phyloP scores from a whole-genome alignment of 2,797 vertebrate genomes.

The Emydoidea blandingii region DNA sequence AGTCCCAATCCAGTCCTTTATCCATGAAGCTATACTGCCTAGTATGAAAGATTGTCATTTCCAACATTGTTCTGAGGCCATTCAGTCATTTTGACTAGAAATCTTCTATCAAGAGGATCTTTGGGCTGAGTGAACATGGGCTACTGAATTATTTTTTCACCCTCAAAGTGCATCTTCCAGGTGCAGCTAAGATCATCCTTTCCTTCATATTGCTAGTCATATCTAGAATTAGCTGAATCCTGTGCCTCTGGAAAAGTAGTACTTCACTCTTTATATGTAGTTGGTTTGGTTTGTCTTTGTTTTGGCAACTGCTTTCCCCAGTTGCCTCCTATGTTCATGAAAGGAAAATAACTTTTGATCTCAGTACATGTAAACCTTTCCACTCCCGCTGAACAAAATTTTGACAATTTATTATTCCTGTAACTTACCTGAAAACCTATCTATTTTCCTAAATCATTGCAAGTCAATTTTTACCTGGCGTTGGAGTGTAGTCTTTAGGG shows the following conservation, averaged over 20 bases:
- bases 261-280: not conserved
- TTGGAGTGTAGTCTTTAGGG: not conserved
- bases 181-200: not conserved
- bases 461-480: not conserved
- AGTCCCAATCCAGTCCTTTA: not conserved
- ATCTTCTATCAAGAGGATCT: not conserved
- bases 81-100: not conserved
- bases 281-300: not conserved
- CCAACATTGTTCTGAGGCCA: not conserved
- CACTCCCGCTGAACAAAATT: not conserved
- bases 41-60: not conserved
- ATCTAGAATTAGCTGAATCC: not conserved
- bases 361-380: not conserved
- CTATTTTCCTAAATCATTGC: not conserved
- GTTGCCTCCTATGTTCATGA: not conserved
- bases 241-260: not conserved
- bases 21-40: not conserved
- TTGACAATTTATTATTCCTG: not conserved
- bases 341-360: not conserved
- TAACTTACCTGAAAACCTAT: not conserved
- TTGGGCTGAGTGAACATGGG: not conserved
- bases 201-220: not conserved
- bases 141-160: not conserved
- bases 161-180: not conserved
- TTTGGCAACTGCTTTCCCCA: not conserved